phyloP scores from a whole-genome alignment of 2,797 vertebrate species.

The Garrulus glandarius region DNA sequence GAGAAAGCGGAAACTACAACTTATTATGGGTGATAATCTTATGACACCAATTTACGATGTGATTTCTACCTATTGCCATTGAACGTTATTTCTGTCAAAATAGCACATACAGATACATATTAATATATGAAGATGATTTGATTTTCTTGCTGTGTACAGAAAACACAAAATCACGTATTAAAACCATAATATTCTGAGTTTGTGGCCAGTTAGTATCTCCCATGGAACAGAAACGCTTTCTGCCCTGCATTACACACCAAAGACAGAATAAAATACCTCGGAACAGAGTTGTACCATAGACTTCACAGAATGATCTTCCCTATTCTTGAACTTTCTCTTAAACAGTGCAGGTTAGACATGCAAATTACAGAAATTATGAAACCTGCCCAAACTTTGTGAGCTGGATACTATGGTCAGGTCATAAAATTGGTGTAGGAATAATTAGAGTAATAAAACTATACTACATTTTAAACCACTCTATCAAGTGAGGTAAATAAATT shows the following conservation, averaged over 20 bases:
- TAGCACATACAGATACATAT: neutral
- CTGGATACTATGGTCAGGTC: neutral
- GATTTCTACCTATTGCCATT: neutral
- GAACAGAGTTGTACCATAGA: neutral
- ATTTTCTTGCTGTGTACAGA: neutral
- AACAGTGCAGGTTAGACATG: neutral
- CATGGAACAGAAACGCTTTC: neutral
- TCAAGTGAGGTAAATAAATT: neutral
- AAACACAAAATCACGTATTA: neutral
- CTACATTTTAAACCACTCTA: neutral
- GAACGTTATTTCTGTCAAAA: neutral
- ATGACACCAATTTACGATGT: neutral
- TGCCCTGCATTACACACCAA: neutral
- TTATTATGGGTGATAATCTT: neutral
- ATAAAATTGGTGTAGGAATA: neutral
- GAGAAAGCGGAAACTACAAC: neutral
- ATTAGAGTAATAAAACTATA: neutral
- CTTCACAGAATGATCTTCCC: neutral
- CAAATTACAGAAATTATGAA: neutral
- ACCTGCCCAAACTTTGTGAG: neutral
- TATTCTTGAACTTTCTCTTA: neutral
- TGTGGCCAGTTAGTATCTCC: neutral
- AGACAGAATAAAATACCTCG: neutral
- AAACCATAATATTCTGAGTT: neutral
- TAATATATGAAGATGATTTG: neutral